Conservation (phyloP, 1,140 invertebrate species). For the Ceratosolen solmsi region DNA sequence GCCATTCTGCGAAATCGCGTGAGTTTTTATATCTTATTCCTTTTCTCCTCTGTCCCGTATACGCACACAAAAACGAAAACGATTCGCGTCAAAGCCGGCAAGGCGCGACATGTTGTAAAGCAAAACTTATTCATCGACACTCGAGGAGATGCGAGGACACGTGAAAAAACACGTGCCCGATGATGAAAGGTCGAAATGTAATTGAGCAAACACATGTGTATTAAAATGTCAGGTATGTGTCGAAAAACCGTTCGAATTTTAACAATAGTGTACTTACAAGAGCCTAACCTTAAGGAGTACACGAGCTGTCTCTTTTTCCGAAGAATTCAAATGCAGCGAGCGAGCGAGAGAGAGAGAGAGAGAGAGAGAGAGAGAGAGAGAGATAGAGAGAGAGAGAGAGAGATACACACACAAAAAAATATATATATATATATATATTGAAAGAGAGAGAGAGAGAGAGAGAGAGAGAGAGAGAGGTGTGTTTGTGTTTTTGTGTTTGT, state of each 20-base stretch:
- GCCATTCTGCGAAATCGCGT: neutral
- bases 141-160: neutral
- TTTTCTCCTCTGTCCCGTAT: neutral
- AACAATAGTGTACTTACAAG: neutral
- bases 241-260: constrained; percentile 45
- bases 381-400: too few relatives aligned
- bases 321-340: constrained; percentile 32
- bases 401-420: too few relatives aligned
- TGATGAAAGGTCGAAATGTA: constrained; percentile 43
- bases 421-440: too few relatives aligned
- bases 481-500: neutral
- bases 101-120: too few relatives aligned
- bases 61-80: neutral
- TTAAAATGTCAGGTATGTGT: constrained; percentile 16
- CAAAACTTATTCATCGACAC: too few relatives aligned
- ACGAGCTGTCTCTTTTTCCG: neutral
- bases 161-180: constrained; percentile 33
- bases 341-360: constrained; percentile 27
- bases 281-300: neutral
- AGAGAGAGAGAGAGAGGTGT: too few relatives aligned
- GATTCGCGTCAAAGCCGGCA: constrained; percentile 13
- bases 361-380: constrained; percentile 23
- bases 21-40: neutral
- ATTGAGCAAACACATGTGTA: neutral
- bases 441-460: too few relatives aligned